A percentile compares a stretch with the other conserved stretches of the same genome.
Evolutionary conservation across 1,140 invertebrate species (phyloP).

Genomic region (Frieseomelitta varia): DNA sequence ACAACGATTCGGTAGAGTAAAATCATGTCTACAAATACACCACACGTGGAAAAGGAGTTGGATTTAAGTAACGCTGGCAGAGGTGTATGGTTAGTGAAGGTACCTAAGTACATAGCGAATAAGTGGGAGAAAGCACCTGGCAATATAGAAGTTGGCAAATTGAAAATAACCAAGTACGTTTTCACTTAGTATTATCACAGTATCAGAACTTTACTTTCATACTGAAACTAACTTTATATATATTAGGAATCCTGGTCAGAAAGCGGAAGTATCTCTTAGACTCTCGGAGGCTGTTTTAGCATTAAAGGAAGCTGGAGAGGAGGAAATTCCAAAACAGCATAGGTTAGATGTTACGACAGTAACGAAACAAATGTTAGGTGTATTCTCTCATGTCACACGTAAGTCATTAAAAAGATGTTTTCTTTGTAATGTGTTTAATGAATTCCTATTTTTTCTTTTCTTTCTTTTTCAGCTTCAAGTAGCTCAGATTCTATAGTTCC

Average conservation of each 20-base stretch:
- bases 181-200: neutral
- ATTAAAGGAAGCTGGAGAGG: slow-evolving; percentile 86
- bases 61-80: slow-evolving; percentile 93
- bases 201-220: neutral
- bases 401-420: slow-evolving; percentile 73
- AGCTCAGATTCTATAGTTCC: slow-evolving; percentile 86
- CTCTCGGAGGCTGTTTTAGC: slow-evolving; percentile 88
- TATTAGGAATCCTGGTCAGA: slow-evolving; percentile 83
- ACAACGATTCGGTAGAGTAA: neutral
- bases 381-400: slow-evolving; percentile 92
- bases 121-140: slow-evolving; percentile 93
- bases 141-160: slow-evolving; percentile 90
- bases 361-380: slow-evolving; percentile 92
- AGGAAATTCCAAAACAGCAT: slow-evolving; percentile 93
- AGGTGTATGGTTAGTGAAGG: slow-evolving; percentile 98
- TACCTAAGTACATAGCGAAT: slow-evolving; percentile 97
- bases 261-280: slow-evolving; percentile 88
- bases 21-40: slow-evolving; percentile 69
- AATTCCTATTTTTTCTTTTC: slow-evolving; percentile 46
- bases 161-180: slow-evolving; percentile 88
- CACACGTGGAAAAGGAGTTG: slow-evolving; percentile 88
- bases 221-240: slow-evolving; percentile 8
- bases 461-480: slow-evolving; percentile 80
- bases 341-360: slow-evolving; percentile 94
- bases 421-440: slow-evolving; percentile 25